Percentiles rank a stretch among this genome's conserved stretches.
These are phyloP conservation scores for Odontamblyopus rebecca DNA, from an alignment of 2,797 vertebrate species.

Conservation along the genomic window DNA sequence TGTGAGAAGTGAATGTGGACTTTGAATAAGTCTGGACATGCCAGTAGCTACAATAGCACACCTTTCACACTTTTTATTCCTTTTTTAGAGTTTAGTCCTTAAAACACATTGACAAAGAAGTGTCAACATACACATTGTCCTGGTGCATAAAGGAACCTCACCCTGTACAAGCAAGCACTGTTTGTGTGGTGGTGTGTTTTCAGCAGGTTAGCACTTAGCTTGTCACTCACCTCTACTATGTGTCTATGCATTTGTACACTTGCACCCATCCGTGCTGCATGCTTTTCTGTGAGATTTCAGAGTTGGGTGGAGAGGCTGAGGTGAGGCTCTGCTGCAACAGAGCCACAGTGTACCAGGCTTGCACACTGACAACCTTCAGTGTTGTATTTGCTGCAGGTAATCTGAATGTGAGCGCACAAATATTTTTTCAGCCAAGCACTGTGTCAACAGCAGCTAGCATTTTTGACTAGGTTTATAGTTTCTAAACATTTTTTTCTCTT, in stretches of 20 bases:
- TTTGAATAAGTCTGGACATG: conserved; percentile 73
- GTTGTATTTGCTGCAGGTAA: conserved; percentile 60
- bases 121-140: conserved; percentile 80
- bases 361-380: conserved; percentile 67
- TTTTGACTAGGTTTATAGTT: conserved; percentile 70
- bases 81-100: conserved; percentile 71
- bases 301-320: conserved; percentile 45
- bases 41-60: conserved; percentile 62
- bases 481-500: conserved; percentile 62
- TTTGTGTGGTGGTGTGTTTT: conserved; percentile 75
- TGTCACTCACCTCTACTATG: conserved; percentile 60
- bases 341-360: conserved; percentile 70
- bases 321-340: conserved; percentile 71
- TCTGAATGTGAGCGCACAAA: conserved; percentile 66
- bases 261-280: conserved; percentile 50
- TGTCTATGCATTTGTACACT: conserved; percentile 25
- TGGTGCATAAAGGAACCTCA: conserved; percentile 72
- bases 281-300: conserved; percentile 51
- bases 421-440: conserved; percentile 75
- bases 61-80: conserved; percentile 56
- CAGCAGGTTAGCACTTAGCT: conserved; percentile 68
- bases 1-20: conserved; percentile 57
- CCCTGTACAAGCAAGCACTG: conserved; percentile 75
- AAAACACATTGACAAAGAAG: conserved; percentile 77
- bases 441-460: conserved; percentile 71